Conservation (phyloP, 2,888 invertebrate species). For the Phyto melanocephala region DNA sequence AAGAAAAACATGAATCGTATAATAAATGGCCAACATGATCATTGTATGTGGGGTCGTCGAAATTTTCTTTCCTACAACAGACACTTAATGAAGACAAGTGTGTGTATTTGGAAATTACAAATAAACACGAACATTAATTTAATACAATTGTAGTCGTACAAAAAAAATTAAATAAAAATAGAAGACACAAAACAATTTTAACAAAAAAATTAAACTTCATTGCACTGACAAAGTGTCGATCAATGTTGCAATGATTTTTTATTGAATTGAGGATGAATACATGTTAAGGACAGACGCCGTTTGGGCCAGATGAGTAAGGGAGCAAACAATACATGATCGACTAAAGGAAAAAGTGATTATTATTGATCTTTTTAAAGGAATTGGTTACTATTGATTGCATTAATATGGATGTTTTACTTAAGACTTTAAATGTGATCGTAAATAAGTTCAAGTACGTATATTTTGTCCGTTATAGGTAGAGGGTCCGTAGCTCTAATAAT, state of each 20-base stretch:
- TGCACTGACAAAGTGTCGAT: slow-evolving; percentile 61
- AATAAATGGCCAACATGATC: slow-evolving; percentile 42
- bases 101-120: slow-evolving; percentile 52
- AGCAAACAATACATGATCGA: neutral
- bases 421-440: slow-evolving; percentile 3
- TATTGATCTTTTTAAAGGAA: slow-evolving; percentile 24
- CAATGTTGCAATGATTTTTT: slow-evolving; percentile 50
- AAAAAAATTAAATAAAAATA: neutral
- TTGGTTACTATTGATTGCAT: slow-evolving; percentile 28
- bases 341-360: neutral
- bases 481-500: no score
- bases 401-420: neutral
- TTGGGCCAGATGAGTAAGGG: neutral
- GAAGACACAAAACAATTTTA: neutral
- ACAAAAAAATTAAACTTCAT: slow-evolving; percentile 37
- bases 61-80: slow-evolving; percentile 14
- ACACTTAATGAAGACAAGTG: slow-evolving; percentile 61
- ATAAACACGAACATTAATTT: slow-evolving; percentile 62
- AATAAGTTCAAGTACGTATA: slow-evolving; percentile 51
- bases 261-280: slow-evolving; percentile 35
- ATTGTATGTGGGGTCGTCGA: slow-evolving; percentile 49
- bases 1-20: slow-evolving; percentile 4
- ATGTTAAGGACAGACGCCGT: neutral
- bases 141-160: slow-evolving; percentile 35
- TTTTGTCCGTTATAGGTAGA: no score